Conservation (phyloP, 2,113 vertebrate genomes). For the Regulus satrapa region DNA sequence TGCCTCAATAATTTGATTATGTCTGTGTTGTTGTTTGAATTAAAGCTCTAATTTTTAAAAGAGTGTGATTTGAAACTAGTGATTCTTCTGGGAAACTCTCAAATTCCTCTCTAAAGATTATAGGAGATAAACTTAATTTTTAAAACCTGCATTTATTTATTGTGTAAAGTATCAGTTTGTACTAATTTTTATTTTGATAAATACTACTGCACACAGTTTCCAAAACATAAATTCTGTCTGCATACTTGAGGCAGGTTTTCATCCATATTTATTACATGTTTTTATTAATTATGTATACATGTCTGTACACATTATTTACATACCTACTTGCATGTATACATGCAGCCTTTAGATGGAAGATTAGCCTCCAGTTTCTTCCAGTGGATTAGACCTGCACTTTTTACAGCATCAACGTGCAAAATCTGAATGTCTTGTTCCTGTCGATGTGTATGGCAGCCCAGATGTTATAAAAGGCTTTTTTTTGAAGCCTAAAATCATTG, state of each 20-base stretch:
- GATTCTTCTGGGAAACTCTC: neutral
- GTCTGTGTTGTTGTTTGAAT: constrained; percentile 29
- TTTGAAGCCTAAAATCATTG: neutral
- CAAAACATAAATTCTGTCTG: neutral
- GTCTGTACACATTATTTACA: neutral
- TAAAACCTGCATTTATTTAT: neutral
- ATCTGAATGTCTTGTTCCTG: neutral
- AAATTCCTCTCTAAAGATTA: neutral
- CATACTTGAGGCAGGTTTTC: neutral
- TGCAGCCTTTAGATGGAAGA: neutral
- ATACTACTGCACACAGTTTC: neutral
- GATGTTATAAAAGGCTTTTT: neutral
- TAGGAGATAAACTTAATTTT: neutral
- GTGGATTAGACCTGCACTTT: neutral
- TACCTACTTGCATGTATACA: neutral
- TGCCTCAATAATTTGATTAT: constrained; percentile 45
- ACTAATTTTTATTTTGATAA: neutral
- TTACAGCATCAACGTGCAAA: neutral
- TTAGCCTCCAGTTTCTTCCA: neutral
- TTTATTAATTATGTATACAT: neutral
- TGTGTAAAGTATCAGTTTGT: neutral
- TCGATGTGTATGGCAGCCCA: neutral
- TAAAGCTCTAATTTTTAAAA: constrained; percentile 6
- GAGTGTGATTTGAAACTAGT: neutral
- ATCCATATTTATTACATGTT: neutral